Percentiles rank a stretch among this genome's conserved stretches.
These are phyloP conservation scores for chimpanzee (Pan troglodytes) DNA, from an alignment of 2,113 vertebrate genomes.

Conservation along the genomic window DNA sequence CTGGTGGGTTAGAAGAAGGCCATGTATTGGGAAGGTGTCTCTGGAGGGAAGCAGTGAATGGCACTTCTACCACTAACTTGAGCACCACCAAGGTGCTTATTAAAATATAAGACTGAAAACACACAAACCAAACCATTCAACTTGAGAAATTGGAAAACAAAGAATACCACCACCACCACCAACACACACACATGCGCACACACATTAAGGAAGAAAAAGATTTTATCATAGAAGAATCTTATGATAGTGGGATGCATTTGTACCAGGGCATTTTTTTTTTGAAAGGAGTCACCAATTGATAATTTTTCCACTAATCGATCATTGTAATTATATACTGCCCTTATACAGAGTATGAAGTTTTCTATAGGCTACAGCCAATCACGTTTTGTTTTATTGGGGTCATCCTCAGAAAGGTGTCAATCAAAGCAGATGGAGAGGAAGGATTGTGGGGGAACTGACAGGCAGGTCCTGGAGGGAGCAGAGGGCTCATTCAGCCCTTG, in stretches of 20 bases:
- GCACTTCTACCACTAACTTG: rapidly evolving
- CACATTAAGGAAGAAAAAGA: not conserved
- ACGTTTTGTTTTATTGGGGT: not conserved
- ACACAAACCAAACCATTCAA: not conserved
- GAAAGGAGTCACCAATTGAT: not conserved
- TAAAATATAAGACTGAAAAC: not conserved
- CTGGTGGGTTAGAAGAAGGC: not conserved
- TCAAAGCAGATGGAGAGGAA: not conserved
- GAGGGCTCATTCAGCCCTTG: not conserved
- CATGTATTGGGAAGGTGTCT: not conserved
- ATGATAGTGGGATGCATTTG: not conserved
- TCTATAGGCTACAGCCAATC: not conserved
- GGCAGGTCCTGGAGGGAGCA: not conserved
- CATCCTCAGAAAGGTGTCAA: not conserved
- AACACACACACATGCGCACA: not conserved
- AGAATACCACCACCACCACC: not conserved
- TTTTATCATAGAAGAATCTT: not conserved
- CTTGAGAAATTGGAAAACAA: not conserved
- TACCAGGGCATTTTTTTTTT: not conserved
- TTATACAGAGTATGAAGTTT: not conserved
- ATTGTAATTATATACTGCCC: not conserved
- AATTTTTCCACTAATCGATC: not conserved
- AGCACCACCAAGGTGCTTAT: not conserved
- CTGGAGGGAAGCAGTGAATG: not conserved
- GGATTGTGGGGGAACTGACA: not conserved